Conservation (phyloP, 2,888 invertebrate species). For the Drosophila lacicola region DNA sequence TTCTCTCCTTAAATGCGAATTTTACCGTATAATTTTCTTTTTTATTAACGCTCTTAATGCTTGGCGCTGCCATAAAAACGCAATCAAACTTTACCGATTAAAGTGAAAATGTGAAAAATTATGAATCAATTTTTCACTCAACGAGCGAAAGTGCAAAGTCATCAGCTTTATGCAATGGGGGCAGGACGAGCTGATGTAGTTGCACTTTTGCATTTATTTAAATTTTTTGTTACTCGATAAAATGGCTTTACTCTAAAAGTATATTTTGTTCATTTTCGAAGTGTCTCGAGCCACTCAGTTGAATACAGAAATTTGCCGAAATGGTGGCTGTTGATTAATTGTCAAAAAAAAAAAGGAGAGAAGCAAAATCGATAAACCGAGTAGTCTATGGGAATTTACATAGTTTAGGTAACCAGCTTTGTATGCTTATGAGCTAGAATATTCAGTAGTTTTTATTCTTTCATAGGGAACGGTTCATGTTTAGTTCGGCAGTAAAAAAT, state of each 20-base stretch:
- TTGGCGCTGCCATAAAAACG: constrained; percentile 31
- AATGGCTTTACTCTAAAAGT: not conserved
- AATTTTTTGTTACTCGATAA: too few relatives aligned
- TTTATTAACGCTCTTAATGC: constrained; percentile 10
- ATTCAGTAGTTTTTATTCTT: constrained; percentile 61
- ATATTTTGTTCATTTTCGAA: too few relatives aligned
- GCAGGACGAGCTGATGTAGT: not conserved
- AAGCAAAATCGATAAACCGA: not conserved
- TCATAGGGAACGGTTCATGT: constrained; percentile 67
- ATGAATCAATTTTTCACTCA: constrained; percentile 70
- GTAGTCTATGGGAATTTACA: not conserved
- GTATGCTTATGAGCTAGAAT: not conserved
- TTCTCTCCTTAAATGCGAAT: not conserved
- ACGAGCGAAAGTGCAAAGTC: constrained; percentile 49
- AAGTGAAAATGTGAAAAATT: constrained; percentile 68
- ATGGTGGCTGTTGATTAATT: too few relatives aligned
- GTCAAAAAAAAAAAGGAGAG: not conserved
- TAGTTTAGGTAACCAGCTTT: not conserved
- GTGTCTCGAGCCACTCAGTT: not conserved
- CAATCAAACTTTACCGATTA: constrained; percentile 69
- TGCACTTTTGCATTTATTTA: constrained; percentile 12
- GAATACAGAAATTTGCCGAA: too few relatives aligned
- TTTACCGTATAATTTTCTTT: constrained; percentile 18
- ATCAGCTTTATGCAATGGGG: constrained; percentile 31
- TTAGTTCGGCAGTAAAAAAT: constrained; percentile 47